Conservation (phyloP, 2,113 vertebrate genomes). For the Zingel zingel region DNA sequence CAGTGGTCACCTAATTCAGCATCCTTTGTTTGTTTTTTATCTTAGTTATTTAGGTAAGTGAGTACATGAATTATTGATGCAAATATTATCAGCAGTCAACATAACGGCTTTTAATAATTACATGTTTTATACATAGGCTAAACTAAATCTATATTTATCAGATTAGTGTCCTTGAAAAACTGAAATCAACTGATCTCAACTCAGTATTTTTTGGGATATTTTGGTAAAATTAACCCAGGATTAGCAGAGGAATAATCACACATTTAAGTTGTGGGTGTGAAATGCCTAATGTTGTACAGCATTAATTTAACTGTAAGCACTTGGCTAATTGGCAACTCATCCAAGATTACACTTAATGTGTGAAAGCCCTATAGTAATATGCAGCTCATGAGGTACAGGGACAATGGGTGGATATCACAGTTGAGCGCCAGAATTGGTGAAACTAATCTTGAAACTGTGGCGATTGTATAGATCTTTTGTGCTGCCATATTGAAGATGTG, state of each 20-base stretch:
- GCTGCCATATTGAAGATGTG: no score
- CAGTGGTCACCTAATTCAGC: neutral
- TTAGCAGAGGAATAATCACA: neutral
- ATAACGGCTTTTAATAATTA: neutral
- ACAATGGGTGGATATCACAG: no score
- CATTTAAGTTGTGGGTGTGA: neutral
- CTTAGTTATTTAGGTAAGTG: neutral
- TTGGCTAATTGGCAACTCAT: neutral
- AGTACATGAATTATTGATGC: neutral
- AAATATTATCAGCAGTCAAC: neutral
- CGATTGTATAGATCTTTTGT: no score
- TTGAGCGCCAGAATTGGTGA: no score
- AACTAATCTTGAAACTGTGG: no score
- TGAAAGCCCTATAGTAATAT: neutral
- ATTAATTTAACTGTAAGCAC: neutral
- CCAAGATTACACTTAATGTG: slow-evolving; percentile 2
- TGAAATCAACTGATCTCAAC: no score
- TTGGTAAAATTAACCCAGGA: neutral
- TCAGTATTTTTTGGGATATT: no score
- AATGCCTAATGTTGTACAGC: no score
- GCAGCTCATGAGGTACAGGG: neutral
- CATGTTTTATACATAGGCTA: neutral
- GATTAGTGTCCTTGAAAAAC: no score
- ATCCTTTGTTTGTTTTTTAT: neutral
- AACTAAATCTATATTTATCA: neutral